A percentile compares a stretch with the other conserved stretches of the same genome.
Conservation (phyloP, 2,888 invertebrate genomes). For the Coecobrya sp. region DNA sequence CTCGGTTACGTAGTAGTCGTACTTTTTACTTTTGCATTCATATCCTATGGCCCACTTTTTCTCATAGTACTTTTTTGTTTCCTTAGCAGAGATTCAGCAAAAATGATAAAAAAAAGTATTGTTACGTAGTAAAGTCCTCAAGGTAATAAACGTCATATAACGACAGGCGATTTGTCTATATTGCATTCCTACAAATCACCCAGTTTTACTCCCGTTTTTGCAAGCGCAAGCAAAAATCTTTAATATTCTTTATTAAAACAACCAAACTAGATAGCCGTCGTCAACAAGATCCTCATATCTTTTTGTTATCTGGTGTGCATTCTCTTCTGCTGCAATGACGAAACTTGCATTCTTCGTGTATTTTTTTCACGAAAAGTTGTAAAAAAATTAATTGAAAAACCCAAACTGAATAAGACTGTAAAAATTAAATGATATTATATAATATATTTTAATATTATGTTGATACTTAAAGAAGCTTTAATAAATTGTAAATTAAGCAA, state of each 20-base stretch:
- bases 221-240: not conserved
- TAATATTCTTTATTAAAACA: not conserved
- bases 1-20: not conserved
- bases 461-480: not conserved
- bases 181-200: constrained; percentile 20
- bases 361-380: not conserved
- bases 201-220: not conserved
- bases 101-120: not conserved
- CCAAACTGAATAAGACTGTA: constrained; percentile 7
- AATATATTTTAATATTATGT: not conserved
- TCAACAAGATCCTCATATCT: not conserved
- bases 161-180: constrained; percentile 26
- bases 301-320: not conserved
- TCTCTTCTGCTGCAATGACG: not conserved
- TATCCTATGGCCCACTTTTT: constrained; percentile 48
- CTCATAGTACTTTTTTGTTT: not conserved
- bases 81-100: constrained; percentile 2
- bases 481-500: no score
- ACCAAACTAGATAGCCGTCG: not conserved
- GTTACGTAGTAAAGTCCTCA: constrained; percentile 23
- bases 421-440: not conserved
- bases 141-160: constrained; percentile 14
- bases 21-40: constrained; percentile 50
- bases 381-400: not conserved
- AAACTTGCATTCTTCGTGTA: constrained; percentile 1